These are phyloP conservation scores for Zhengitettix transpicula DNA, from an alignment of 2,888 invertebrate genomes.

Conservation along the genomic window DNA sequence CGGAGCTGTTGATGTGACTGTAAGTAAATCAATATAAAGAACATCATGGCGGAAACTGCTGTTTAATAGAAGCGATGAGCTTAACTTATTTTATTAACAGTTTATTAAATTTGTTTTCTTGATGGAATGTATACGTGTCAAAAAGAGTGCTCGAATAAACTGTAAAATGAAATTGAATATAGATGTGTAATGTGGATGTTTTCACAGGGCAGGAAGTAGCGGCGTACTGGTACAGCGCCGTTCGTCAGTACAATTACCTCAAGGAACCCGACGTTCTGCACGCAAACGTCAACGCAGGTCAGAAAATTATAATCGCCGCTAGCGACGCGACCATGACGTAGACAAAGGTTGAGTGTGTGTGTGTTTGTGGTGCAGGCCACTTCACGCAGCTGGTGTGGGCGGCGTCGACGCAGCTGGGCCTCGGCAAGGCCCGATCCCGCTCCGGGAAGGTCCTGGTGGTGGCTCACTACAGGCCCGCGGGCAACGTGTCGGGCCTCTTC, in stretches of 20 bases:
- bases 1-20: too few relatives aligned
- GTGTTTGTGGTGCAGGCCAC: slow-evolving; percentile 41
- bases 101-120: too few relatives aligned
- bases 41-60: too few relatives aligned
- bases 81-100: too few relatives aligned
- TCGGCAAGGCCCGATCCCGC: slow-evolving; percentile 62
- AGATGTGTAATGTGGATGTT: neutral
- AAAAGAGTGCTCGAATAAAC: neutral
- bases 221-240: slow-evolving; percentile 66
- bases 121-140: too few relatives aligned
- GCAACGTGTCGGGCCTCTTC: slow-evolving; percentile 57
- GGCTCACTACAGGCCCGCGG: slow-evolving; percentile 68
- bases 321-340: too few relatives aligned
- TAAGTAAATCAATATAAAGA: too few relatives aligned
- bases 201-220: slow-evolving; percentile 55
- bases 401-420: slow-evolving; percentile 55
- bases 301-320: slow-evolving; percentile 10
- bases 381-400: slow-evolving; percentile 81
- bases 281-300: slow-evolving; percentile 64
- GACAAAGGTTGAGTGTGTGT: neutral
- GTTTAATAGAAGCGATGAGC: too few relatives aligned
- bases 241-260: slow-evolving; percentile 55
- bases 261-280: slow-evolving; percentile 56
- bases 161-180: neutral
- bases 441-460: slow-evolving; percentile 69